phyloP scores from a whole-genome alignment of 2,113 vertebrate genomes.

The Neomonachus schauinslandi region DNA sequence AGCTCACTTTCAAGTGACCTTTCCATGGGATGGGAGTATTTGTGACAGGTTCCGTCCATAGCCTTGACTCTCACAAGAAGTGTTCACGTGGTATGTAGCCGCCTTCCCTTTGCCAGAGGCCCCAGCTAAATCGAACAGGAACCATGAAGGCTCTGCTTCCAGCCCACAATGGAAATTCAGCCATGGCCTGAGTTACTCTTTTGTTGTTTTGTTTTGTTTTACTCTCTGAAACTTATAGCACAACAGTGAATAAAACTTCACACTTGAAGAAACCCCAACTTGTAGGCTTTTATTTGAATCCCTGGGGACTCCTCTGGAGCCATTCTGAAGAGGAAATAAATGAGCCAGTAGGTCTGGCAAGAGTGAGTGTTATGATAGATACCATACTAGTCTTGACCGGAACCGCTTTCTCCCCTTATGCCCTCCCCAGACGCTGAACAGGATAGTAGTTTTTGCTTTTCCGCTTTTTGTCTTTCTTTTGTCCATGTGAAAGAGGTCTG shows the following conservation, averaged over 20 bases:
- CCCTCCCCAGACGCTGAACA: not conserved
- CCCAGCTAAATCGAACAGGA: not conserved
- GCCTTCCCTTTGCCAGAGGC: not conserved
- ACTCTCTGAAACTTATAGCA: not conserved
- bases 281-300: not conserved
- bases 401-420: not conserved
- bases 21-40: not conserved
- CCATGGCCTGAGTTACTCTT: not conserved
- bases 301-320: not conserved
- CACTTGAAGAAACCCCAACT: not conserved
- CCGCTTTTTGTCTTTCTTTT: not conserved
- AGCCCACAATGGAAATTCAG: not conserved
- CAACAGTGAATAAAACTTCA: not conserved
- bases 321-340: not conserved
- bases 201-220: not conserved
- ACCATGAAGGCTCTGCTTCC: not conserved
- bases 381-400: not conserved
- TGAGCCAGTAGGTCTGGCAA: not conserved
- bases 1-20: not conserved
- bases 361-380: not conserved
- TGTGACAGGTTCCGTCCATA: not conserved
- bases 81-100: not conserved
- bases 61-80: not conserved
- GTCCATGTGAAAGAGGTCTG: not conserved
- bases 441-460: not conserved